phyloP scores from a whole-genome alignment of 1,140 invertebrate genomes.

The Drosophila aff. region DNA sequence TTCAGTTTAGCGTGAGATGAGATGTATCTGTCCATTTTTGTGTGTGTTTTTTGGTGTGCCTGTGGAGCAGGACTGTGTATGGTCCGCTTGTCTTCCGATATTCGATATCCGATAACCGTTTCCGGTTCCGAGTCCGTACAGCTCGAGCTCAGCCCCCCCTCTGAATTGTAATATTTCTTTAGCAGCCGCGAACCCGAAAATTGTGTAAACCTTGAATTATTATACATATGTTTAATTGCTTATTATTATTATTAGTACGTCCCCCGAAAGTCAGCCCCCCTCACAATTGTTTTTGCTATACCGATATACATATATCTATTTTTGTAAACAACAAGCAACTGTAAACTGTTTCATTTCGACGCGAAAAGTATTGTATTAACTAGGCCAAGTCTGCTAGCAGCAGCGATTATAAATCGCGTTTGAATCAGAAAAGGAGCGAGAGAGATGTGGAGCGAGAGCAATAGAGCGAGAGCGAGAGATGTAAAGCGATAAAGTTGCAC shows the following conservation, averaged over 20 bases:
- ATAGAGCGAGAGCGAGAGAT: conserved; percentile 2
- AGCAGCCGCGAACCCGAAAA: conserved; percentile 1
- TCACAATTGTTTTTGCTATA: conserved; percentile 6
- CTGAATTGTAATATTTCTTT: conserved; percentile 37
- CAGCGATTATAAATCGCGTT: conserved; percentile 38
- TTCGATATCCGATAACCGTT: background rate
- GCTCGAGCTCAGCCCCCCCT: background rate
- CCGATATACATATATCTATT: conserved; percentile 22
- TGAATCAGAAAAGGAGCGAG: conserved; percentile 13
- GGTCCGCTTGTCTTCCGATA: conserved; percentile 23
- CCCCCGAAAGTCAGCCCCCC: background rate
- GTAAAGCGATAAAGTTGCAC: conserved; percentile 7
- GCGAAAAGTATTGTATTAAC: conserved; percentile 46
- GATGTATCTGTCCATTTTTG: conserved; percentile 38
- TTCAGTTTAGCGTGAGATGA: conserved; percentile 33
- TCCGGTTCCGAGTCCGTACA: background rate
- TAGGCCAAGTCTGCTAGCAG: conserved; percentile 31
- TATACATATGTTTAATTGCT: conserved; percentile 17
- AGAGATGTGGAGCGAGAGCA: background rate
- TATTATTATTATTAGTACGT: conserved; percentile 33
- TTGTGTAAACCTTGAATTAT: conserved; percentile 25
- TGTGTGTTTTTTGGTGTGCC: conserved; percentile 23
- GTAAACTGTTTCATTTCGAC: conserved; percentile 38
- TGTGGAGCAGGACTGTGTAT: conserved; percentile 13
- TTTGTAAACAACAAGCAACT: conserved; percentile 33